Conservation (phyloP, 1,140 invertebrate genomes). For the Cyclina sinensis region DNA sequence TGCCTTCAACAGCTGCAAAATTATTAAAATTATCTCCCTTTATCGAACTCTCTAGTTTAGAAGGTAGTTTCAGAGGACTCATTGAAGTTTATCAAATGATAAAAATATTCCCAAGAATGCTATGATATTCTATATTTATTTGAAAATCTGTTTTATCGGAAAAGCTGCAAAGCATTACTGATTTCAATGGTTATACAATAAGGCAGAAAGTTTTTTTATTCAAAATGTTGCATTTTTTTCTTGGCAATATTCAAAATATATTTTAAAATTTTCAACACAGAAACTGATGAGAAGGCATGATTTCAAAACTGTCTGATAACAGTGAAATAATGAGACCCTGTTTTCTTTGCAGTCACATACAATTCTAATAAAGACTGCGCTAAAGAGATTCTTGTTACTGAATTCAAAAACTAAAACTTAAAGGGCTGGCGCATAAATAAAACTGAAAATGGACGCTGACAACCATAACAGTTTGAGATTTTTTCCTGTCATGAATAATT, state of each 20-base stretch:
- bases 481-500: no score
- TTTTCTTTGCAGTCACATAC: not conserved
- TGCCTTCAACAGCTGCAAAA: conserved; percentile 68
- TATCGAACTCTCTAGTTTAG: conserved; percentile 60
- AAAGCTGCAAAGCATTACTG: not conserved
- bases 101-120: conserved; percentile 62
- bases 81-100: conserved; percentile 69
- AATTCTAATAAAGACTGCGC: no score
- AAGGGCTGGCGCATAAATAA: no score
- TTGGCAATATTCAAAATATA: not conserved
- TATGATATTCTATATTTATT: conserved; percentile 61
- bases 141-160: conserved; percentile 62
- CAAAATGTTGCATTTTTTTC: not conserved
- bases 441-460: no score
- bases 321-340: not conserved
- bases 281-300: not conserved
- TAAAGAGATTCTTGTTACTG: no score
- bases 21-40: conserved; percentile 71
- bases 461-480: no score
- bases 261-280: conserved; percentile 20
- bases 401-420: no score
- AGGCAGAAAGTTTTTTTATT: conserved; percentile 13
- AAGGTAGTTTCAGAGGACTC: conserved; percentile 51
- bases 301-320: not conserved
- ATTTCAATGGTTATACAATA: conserved; percentile 35